Evolutionary conservation across 2,113 vertebrate genomes (phyloP).

Genomic region (Aythya baeri): DNA sequence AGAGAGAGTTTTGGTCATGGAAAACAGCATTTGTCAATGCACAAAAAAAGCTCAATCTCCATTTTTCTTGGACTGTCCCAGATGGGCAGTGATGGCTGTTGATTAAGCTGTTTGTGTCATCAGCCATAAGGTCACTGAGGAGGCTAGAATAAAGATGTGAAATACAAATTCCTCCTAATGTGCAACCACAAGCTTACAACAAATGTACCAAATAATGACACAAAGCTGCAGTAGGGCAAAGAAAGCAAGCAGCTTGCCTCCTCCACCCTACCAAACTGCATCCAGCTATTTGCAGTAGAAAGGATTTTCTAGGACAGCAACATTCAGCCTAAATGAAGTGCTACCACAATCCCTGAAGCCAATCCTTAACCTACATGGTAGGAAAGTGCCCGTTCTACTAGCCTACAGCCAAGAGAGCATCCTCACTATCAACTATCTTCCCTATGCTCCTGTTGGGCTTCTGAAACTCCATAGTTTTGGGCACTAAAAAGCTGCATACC

Average conservation of each 20-base stretch:
- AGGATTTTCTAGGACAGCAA: not conserved
- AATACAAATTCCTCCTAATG: not conserved
- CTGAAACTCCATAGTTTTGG: not conserved
- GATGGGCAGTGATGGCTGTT: not conserved
- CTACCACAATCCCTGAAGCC: not conserved
- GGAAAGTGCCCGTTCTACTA: not conserved
- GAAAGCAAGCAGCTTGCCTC: not conserved
- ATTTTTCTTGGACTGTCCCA: not conserved
- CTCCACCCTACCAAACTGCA: not conserved
- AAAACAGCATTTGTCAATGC: not conserved
- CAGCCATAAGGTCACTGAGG: not conserved
- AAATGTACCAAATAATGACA: not conserved
- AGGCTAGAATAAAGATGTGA: not conserved
- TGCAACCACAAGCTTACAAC: not conserved
- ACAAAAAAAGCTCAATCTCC: not conserved
- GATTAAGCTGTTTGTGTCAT: not conserved
- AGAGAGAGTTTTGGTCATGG: not conserved
- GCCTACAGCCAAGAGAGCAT: not conserved
- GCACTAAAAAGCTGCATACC: not conserved
- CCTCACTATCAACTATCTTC: not conserved
- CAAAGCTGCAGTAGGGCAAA: not conserved
- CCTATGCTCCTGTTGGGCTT: not conserved
- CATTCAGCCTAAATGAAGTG: not conserved
- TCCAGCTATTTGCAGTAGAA: not conserved
- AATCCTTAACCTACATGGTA: not conserved